A percentile compares a stretch with the other conserved stretches of the same genome.
These are phyloP conservation scores for Siderastrea siderea DNA, from an alignment of 92 coral and sea anemone species.

Conservation along the genomic window DNA sequence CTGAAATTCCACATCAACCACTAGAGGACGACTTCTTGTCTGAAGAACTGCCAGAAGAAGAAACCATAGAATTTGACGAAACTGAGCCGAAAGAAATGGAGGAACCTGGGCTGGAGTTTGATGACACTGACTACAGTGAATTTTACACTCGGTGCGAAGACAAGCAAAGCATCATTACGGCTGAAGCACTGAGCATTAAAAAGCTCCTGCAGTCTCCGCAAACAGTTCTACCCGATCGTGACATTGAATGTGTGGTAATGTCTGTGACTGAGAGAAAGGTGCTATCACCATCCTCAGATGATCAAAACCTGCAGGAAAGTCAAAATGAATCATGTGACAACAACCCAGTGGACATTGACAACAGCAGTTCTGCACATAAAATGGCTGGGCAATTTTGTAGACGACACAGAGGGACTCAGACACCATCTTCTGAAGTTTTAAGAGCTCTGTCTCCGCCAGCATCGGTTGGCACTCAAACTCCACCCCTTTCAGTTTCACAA, in stretches of 20 bases:
- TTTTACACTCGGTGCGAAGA: slow-evolving; percentile 61
- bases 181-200: slow-evolving; percentile 78
- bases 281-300: neutral
- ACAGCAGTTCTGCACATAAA: neutral
- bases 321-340: neutral
- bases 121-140: slow-evolving; percentile 78
- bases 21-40: neutral
- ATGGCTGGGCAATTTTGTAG: slow-evolving; percentile 7
- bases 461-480: slow-evolving; percentile 53
- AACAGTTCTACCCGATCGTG: slow-evolving; percentile 59
- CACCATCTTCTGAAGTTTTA: slow-evolving; percentile 43
- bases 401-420: slow-evolving; percentile 45
- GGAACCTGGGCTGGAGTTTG: slow-evolving; percentile 78
- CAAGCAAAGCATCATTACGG: slow-evolving; percentile 73
- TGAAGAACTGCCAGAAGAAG: slow-evolving; percentile 28
- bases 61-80: slow-evolving; percentile 18
- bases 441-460: slow-evolving; percentile 42
- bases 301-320: neutral
- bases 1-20: slow-evolving; percentile 43
- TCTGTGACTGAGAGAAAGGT: slow-evolving; percentile 51
- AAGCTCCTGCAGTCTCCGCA: slow-evolving; percentile 62
- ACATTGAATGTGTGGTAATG: slow-evolving; percentile 59
- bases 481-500: slow-evolving; percentile 25
- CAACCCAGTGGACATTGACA: neutral
- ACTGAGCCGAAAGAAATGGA: slow-evolving; percentile 25